These are phyloP conservation scores for Onchidella celtica DNA, from an alignment of 2,888 invertebrate species.

Conservation along the genomic window DNA sequence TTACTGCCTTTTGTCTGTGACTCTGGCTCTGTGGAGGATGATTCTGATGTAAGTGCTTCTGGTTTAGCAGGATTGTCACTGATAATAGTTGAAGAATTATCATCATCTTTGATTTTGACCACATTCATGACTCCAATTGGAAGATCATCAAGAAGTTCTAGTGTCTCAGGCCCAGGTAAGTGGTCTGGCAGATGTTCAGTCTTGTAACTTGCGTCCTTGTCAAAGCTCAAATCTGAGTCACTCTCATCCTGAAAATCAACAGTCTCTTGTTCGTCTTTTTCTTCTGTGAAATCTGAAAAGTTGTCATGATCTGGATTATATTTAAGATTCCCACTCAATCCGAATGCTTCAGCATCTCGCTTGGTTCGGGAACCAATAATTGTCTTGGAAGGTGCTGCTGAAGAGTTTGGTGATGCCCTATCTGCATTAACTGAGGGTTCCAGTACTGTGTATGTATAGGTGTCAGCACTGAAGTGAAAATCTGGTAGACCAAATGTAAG, in stretches of 20 bases:
- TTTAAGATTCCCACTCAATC: constrained; percentile 29
- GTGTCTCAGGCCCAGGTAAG: not conserved
- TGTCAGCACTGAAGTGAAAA: constrained; percentile 3
- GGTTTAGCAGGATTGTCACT: not conserved
- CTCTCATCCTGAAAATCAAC: not conserved
- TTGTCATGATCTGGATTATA: constrained; percentile 30
- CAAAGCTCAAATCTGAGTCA: not conserved
- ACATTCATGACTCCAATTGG: not conserved
- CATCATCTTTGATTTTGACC: not conserved
- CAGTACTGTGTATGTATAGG: not conserved
- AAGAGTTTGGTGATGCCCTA: not conserved
- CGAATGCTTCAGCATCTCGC: constrained; percentile 27
- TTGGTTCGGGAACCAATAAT: not conserved
- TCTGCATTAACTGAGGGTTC: constrained; percentile 5
- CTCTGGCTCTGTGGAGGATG: not conserved
- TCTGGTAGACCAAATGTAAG: constrained; percentile 4
- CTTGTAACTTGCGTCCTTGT: not conserved
- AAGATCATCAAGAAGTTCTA: not conserved
- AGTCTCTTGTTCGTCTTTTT: not conserved
- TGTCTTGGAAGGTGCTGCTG: not conserved
- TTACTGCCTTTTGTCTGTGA: not conserved
- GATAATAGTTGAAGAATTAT: not conserved
- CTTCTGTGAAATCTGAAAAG: not conserved
- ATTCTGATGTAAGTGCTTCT: constrained; percentile 13
- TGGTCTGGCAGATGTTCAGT: not conserved